Conservation (phyloP, 2,888 invertebrate genomes). For the Euplagia quadripunctaria region DNA sequence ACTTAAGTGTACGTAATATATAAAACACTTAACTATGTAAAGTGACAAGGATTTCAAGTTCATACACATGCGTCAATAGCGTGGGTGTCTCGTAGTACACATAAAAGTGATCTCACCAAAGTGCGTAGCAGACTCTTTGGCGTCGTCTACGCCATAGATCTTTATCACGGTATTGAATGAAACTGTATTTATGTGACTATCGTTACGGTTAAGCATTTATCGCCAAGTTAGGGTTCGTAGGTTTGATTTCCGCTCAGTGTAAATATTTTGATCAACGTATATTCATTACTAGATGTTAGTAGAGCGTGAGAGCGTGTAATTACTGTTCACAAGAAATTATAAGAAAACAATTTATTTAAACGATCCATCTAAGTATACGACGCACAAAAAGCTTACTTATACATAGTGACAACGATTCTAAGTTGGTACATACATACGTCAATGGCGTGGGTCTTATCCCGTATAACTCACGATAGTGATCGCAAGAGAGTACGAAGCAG, state of each 20-base stretch:
- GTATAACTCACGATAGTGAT: constrained; percentile 57
- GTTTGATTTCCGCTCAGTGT: background rate
- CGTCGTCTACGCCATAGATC: constrained; percentile 1
- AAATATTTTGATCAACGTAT: background rate
- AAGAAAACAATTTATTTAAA: background rate
- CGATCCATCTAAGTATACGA: constrained; percentile 1
- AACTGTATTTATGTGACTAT: background rate
- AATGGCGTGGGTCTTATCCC: constrained; percentile 57
- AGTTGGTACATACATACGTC: constrained; percentile 44
- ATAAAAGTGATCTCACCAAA: background rate
- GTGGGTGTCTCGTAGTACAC: background rate
- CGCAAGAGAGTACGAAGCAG: constrained; percentile 52
- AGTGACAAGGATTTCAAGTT: background rate
- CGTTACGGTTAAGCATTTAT: background rate
- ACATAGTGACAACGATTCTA: constrained; percentile 39
- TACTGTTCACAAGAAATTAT: background rate
- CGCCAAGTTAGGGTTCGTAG: background rate
- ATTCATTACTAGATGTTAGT: background rate
- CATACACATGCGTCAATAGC: background rate
- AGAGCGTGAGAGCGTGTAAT: background rate
- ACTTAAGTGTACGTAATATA: background rate
- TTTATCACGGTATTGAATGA: background rate
- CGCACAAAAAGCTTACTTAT: constrained; percentile 36
- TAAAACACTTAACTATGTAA: background rate
- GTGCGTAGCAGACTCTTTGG: background rate